Conservation (phyloP, 2,888 invertebrate species). For the Drosophila recens region DNA sequence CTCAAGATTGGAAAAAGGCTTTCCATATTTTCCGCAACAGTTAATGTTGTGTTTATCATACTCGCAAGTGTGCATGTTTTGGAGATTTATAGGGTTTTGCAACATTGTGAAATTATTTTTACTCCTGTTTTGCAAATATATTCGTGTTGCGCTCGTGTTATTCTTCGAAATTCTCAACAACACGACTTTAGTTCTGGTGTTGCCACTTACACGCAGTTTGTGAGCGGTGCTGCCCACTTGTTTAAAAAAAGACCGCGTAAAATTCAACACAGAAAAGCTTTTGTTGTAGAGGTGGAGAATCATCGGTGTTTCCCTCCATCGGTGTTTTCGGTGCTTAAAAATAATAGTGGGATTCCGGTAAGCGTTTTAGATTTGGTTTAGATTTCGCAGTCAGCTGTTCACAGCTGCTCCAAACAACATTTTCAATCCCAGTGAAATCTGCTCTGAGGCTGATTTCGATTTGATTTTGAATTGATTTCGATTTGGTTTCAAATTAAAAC, state of each 20-base stretch:
- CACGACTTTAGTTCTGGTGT: background rate
- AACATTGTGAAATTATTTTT: background rate
- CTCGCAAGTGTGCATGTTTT: background rate
- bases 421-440: no score
- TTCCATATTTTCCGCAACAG: background rate
- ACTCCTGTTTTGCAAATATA: background rate
- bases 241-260: background rate
- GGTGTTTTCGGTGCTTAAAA: no score
- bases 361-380: no score
- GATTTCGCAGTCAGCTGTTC: no score
- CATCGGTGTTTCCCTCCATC: no score
- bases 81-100: background rate
- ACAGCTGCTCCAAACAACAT: no score
- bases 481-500: no score
- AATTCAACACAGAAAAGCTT: constrained; percentile 35
- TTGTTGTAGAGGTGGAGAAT: background rate
- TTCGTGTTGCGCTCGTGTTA: background rate
- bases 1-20: background rate
- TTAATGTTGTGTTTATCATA: background rate
- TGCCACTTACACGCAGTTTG: constrained; percentile 5
- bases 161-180: background rate
- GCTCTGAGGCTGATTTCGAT: no score
- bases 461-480: no score
- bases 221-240: background rate
- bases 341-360: no score